Conservation (phyloP, 1,140 invertebrate species). For the Philopotamus ludificatus region DNA sequence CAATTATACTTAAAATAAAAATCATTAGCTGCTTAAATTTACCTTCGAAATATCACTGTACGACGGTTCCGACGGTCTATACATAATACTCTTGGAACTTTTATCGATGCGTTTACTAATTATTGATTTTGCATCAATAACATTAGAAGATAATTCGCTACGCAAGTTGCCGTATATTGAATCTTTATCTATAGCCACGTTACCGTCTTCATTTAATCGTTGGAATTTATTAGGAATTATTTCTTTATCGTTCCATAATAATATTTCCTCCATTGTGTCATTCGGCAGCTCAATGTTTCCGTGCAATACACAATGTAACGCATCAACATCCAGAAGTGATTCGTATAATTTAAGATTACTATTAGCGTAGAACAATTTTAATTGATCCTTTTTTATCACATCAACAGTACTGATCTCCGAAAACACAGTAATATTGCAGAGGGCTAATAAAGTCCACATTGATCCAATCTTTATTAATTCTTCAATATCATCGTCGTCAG, state of each 20-base stretch:
- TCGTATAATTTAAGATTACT: slow-evolving; percentile 61
- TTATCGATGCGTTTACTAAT: slow-evolving; percentile 46
- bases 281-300: slow-evolving; percentile 44
- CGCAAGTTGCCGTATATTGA: slow-evolving; percentile 48
- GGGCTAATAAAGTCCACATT: slow-evolving; percentile 30
- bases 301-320: slow-evolving; percentile 48
- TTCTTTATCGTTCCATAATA: slow-evolving; percentile 15
- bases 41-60: slow-evolving; percentile 47
- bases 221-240: slow-evolving; percentile 11
- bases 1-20: not conserved
- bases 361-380: slow-evolving; percentile 66
- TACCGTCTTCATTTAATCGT: not conserved
- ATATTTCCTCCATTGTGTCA: slow-evolving; percentile 29
- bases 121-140: slow-evolving; percentile 43
- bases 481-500: slow-evolving; percentile 1
- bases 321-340: slow-evolving; percentile 47
- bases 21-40: slow-evolving; percentile 23
- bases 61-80: slow-evolving; percentile 47
- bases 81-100: slow-evolving; percentile 50
- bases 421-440: slow-evolving; percentile 44
- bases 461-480: not conserved
- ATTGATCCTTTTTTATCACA: slow-evolving; percentile 68
- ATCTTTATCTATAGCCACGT: no score
- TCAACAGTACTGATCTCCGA: slow-evolving; percentile 61
- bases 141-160: no score